A percentile compares a stretch with the other conserved stretches of the same genome.
phyloP scores from a whole-genome alignment of 2,113 vertebrate species.

The Pygoscelis antarcticus region DNA sequence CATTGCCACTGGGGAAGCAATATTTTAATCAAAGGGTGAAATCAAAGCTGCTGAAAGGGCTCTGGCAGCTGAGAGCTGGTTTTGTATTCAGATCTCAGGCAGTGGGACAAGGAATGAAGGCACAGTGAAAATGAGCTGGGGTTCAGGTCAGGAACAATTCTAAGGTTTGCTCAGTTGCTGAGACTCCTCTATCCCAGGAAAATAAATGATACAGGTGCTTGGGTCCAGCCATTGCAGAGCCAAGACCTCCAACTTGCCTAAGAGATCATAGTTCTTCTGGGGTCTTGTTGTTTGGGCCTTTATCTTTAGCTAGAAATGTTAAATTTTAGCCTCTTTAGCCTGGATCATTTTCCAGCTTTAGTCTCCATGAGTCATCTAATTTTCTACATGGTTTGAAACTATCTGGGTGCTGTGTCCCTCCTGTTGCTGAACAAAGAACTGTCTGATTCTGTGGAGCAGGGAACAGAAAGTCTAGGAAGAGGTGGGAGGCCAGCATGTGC shows the following conservation, averaged over 20 bases:
- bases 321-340: not conserved
- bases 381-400: not conserved
- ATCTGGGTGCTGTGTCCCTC: not conserved
- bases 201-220: not conserved
- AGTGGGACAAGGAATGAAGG: not conserved
- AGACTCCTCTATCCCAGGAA: not conserved
- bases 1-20: not conserved
- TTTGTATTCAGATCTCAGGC: not conserved
- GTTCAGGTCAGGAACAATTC: not conserved
- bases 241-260: not conserved
- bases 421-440: not conserved
- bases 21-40: not conserved
- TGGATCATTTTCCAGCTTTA: not conserved
- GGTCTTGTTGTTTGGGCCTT: not conserved
- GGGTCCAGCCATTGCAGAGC: not conserved
- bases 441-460: not conserved
- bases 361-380: not conserved
- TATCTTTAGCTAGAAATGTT: not conserved
- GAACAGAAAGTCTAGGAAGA: not conserved
- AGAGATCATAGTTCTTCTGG: not conserved
- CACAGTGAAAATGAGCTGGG: not conserved
- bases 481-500: rapidly evolving
- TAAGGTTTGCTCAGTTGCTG: not conserved
- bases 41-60: not conserved
- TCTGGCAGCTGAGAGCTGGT: not conserved